Conservation (phyloP, 2,113 vertebrate genomes). For the Hypanus sabinus region DNA sequence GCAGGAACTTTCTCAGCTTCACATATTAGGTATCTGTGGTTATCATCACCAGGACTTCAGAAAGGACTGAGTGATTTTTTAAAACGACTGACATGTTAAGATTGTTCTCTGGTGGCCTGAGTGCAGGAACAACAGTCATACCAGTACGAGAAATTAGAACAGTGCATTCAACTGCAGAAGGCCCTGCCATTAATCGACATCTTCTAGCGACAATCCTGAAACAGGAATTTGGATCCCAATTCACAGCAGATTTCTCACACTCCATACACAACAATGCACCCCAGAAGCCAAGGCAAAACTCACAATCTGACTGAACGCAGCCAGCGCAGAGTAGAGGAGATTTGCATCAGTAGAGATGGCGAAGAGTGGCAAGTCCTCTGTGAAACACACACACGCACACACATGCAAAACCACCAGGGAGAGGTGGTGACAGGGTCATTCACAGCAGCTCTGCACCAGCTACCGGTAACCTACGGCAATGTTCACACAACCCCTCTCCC, state of each 20-base stretch:
- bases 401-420: background rate
- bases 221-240: background rate
- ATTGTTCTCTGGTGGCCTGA: background rate
- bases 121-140: no score
- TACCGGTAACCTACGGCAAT: background rate
- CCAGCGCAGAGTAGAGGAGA: background rate
- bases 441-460: background rate
- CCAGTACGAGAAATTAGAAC: background rate
- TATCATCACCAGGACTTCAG: background rate
- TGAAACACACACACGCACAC: background rate
- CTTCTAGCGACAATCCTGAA: background rate
- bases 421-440: background rate
- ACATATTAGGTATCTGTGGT: background rate
- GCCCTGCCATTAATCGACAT: background rate
- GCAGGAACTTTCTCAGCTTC: background rate
- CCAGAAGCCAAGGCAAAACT: background rate
- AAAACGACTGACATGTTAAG: background rate
- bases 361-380: no score
- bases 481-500: background rate
- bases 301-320: background rate
- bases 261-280: background rate
- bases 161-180: background rate
- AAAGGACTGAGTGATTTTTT: background rate
- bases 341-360: background rate
- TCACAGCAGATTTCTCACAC: no score